Evolutionary conservation across 2,888 invertebrate species (phyloP).

Genomic region (Lutraria lutraria): DNA sequence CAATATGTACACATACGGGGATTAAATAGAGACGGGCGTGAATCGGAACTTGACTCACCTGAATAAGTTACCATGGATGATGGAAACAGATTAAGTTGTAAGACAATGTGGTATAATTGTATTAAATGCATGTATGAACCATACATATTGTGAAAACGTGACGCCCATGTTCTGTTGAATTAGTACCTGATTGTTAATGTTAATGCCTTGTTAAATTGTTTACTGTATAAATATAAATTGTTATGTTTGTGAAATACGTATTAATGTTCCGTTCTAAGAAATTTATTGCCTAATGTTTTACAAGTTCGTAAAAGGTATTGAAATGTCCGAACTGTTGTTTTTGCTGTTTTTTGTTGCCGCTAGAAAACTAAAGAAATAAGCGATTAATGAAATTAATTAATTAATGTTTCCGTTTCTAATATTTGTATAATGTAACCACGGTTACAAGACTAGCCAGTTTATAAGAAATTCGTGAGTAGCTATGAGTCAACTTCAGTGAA

Average conservation of each 20-base stretch:
- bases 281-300: background rate
- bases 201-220: slow-evolving; percentile 11
- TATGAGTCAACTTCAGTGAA: too few relatives aligned
- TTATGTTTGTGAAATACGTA: slow-evolving; percentile 13
- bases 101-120: background rate
- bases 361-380: too few relatives aligned
- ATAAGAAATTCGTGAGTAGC: too few relatives aligned
- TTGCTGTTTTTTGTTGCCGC: background rate
- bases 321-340: background rate
- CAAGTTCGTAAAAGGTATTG: background rate
- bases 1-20: slow-evolving; percentile 88
- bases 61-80: slow-evolving; percentile 71
- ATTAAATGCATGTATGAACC: background rate
- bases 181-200: background rate
- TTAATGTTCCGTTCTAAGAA: background rate
- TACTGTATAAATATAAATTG: background rate
- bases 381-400: too few relatives aligned
- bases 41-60: slow-evolving; percentile 85
- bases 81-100: background rate
- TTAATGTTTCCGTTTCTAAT: too few relatives aligned
- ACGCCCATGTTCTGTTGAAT: background rate
- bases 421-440: too few relatives aligned
- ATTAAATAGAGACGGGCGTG: slow-evolving; percentile 86
- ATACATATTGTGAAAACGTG: background rate
- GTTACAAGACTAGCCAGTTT: too few relatives aligned